Evolutionary conservation across 2,888 invertebrate species (phyloP).

Genomic region (Actias luna): DNA sequence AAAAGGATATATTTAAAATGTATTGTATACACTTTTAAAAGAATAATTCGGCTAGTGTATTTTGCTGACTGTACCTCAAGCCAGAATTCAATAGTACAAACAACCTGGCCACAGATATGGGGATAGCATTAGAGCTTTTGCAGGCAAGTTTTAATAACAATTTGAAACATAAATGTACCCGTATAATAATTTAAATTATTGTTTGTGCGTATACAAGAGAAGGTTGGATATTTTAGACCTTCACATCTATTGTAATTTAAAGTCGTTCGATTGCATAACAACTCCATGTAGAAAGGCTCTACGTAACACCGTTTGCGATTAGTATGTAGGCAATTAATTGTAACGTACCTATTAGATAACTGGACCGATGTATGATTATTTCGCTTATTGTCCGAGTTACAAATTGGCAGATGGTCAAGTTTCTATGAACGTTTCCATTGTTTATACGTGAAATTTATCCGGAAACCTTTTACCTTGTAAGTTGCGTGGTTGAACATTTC

Average conservation of each 20-base stretch:
- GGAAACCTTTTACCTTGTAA: no score
- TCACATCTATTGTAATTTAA: slow-evolving; percentile 8
- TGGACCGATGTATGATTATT: slow-evolving; percentile 39
- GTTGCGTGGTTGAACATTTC: no score
- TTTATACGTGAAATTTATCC: neutral
- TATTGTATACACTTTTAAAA: no score
- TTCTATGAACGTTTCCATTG: slow-evolving; percentile 29
- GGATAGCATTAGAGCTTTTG: no score
- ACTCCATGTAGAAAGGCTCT: slow-evolving; percentile 20
- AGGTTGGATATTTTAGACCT: neutral
- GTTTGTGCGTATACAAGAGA: slow-evolving; percentile 4
- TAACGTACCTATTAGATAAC: slow-evolving; percentile 46
- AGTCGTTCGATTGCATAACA: neutral
- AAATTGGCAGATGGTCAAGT: slow-evolving; percentile 31
- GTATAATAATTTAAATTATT: slow-evolving; percentile 2
- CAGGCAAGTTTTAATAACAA: neutral
- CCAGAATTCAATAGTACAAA: no score
- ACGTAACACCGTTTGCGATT: slow-evolving; percentile 29
- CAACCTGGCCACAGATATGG: no score
- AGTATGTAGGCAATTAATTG: slow-evolving; percentile 49
- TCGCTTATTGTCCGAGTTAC: slow-evolving; percentile 40
- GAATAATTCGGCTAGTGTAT: no score
- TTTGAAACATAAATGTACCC: neutral
- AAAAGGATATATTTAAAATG: no score
- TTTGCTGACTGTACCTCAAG: no score